Evolutionary conservation across 2,113 vertebrate genomes (phyloP).

Genomic region (Mixornis gularis): DNA sequence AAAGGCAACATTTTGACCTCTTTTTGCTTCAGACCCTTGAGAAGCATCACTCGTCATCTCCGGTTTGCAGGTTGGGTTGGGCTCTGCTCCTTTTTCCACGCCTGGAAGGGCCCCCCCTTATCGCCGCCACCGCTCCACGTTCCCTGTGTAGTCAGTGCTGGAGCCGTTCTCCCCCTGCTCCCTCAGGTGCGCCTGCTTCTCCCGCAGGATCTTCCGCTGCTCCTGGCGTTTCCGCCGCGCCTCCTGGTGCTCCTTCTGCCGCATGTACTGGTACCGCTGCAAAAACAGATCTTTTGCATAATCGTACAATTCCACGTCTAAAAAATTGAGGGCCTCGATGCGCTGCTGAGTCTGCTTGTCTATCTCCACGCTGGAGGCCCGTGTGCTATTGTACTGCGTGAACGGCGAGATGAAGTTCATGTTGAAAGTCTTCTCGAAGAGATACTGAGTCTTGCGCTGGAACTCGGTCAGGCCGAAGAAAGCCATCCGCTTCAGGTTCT

Average conservation of each 20-base stretch:
- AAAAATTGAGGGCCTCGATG: conserved; percentile 88
- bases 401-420: conserved; percentile 93
- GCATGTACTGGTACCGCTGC: conserved; percentile 91
- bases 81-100: not conserved
- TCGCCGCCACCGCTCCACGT: conserved; percentile 91
- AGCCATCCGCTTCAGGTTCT: conserved; percentile 91
- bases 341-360: conserved; percentile 80
- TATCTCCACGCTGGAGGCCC: conserved; percentile 90
- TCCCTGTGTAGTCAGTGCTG: conserved; percentile 84
- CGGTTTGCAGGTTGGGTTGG: not conserved
- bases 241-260: conserved; percentile 91
- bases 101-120: conserved; percentile 25
- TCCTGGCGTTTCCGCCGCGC: conserved; percentile 87
- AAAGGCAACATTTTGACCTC: conserved; percentile 71
- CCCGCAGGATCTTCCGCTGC: conserved; percentile 77
- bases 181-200: conserved; percentile 47
- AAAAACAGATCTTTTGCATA: conserved; percentile 94
- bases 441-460: conserved; percentile 95
- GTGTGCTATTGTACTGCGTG: conserved; percentile 94
- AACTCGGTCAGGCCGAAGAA: conserved; percentile 96
- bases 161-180: conserved; percentile 51
- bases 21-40: conserved; percentile 49
- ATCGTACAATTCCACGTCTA: conserved; percentile 92
- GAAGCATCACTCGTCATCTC: not conserved
- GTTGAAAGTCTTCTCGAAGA: conserved; percentile 94